Evolutionary conservation across 2,888 invertebrate genomes (phyloP).

Genomic region (Chloroclysta siterata): DNA sequence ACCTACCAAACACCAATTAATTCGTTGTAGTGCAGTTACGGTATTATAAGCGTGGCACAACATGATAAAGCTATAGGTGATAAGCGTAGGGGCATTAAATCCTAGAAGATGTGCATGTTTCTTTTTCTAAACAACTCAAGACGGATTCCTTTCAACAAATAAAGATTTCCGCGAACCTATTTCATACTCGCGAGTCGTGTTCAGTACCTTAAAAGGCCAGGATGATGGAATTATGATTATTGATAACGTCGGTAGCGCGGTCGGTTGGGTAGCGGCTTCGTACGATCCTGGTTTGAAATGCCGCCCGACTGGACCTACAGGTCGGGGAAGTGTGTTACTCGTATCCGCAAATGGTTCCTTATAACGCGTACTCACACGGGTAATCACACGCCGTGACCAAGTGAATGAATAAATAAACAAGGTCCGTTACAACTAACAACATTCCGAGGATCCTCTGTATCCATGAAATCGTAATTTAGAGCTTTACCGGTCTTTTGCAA

Average conservation of each 20-base stretch:
- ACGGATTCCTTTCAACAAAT: conserved; percentile 23
- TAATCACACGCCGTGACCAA: conserved; percentile 37
- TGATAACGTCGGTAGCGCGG: conserved; percentile 40
- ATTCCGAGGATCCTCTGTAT: conserved; percentile 38
- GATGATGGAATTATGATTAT: conserved; percentile 45
- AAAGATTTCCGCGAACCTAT: conserved; percentile 37
- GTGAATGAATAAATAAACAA: conserved; percentile 40
- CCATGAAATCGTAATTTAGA: conserved; percentile 44
- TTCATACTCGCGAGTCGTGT: conserved; percentile 33
- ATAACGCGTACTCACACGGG: conserved; percentile 36
- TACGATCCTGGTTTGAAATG: conserved; percentile 62
- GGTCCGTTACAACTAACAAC: conserved; percentile 44
- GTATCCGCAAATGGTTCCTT: conserved; percentile 61
- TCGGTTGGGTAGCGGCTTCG: conserved; percentile 34
- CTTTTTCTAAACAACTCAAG: conserved; percentile 9
- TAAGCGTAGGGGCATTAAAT: not conserved
- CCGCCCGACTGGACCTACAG: conserved; percentile 60
- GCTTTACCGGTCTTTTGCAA: conserved; percentile 45
- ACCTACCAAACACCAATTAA: conserved; percentile 9
- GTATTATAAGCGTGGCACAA: conserved; percentile 3
- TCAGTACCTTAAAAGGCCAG: conserved; percentile 39
- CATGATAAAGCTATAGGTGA: conserved; percentile 1
- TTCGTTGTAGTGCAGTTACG: conserved; percentile 4
- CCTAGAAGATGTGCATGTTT: not conserved
- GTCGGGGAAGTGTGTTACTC: conserved; percentile 60